Percentiles rank a stretch among this genome's conserved stretches.
Evolutionary conservation across 2,113 vertebrate genomes (phyloP).

Genomic region (Corythornis madagascariensis): DNA sequence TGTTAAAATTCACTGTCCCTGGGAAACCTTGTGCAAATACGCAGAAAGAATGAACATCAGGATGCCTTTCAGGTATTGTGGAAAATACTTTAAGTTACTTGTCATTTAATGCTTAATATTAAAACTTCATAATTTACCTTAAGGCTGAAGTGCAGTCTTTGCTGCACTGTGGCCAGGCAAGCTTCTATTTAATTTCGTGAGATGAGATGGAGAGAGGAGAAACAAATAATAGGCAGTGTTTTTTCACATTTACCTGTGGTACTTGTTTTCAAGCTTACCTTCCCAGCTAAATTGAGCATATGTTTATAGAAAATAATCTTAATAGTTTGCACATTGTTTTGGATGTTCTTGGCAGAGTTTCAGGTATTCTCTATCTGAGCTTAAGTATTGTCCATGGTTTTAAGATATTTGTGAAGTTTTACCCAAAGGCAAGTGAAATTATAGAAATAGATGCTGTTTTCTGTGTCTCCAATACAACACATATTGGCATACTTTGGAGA

Average conservation of each 20-base stretch:
- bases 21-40: slow-evolving; percentile 97
- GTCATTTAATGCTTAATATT: neutral
- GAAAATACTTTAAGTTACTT: slow-evolving; percentile 3
- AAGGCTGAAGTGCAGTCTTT: neutral
- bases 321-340: neutral
- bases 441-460: neutral
- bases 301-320: neutral
- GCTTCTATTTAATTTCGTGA: neutral
- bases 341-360: neutral
- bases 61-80: slow-evolving; percentile 96
- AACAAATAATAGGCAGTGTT: neutral
- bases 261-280: neutral
- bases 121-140: neutral
- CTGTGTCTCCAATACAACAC: neutral
- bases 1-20: slow-evolving; percentile 95
- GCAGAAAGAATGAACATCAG: slow-evolving; percentile 98
- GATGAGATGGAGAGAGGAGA: neutral
- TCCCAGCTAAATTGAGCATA: neutral
- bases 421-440: neutral
- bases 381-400: neutral
- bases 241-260: neutral
- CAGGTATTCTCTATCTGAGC: neutral
- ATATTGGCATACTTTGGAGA: neutral
- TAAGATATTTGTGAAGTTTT: neutral
- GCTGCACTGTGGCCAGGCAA: neutral